Evolutionary conservation across 64 coral and sea anemone genomes (phyloP), one percentile per base, ranked within the genome.

Genomic region (Hydrozoanthus tunicans): DNA sequence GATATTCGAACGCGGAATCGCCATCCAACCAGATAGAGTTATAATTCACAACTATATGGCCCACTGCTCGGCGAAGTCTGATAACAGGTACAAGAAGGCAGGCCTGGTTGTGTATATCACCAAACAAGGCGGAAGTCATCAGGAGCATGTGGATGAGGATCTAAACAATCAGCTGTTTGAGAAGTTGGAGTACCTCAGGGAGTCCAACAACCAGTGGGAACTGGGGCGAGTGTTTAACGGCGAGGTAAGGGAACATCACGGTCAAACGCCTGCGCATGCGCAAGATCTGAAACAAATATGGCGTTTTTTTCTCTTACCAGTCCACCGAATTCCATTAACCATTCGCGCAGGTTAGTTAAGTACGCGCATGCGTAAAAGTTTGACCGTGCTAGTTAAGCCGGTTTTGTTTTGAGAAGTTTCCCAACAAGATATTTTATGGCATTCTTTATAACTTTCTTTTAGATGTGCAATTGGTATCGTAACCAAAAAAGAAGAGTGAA

Each of bases 141-240:
- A 88, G 23, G 55, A 61, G 1, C 53, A 73, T 1, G 56, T 88
- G 13, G 56, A 74, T 24, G 54, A 60, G 69, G 11, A 9, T 2
- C 68, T 59, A 4, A 88, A 67, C 25, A 56, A 26, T 27, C 9
- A 32, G 59, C 5, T 27, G 9, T 88, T 58, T 59, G 23, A 88
- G 6, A 58, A 74, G 6, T 7, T 88, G 55, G 53, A 24, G 5
- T 88, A 88, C 26, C 1, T 88, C 15, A 12, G 6, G 13, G 23
- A 74, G 24, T 14, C 15, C 69, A 74, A 17, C 14, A 88, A 88
- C 53, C 84, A 88, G 68, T 88, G 84, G 84, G 84, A 88, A 56
- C 54, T 88, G 55, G 68, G 84, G 8, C 54, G 68, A 73, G 84
- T 88, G 67, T 88, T 88, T 55, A n/a, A 57, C 8, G 69, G 14